Evolutionary conservation across 2,113 vertebrate genomes (phyloP).

Genomic region (Tautogolabrus adspersus): DNA sequence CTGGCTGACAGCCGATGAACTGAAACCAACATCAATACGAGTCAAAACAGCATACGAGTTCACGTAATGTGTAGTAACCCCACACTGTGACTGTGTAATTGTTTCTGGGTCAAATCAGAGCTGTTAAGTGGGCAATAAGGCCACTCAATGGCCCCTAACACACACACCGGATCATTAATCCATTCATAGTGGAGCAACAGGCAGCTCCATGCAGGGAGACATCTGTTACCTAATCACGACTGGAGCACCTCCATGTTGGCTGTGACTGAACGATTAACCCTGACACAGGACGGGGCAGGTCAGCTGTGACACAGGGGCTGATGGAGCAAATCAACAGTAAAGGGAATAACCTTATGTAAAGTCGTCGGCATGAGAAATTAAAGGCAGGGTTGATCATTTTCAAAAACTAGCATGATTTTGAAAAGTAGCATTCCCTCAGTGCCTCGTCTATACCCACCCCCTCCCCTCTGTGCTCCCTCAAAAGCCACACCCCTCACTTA

Average conservation of each 20-base stretch:
- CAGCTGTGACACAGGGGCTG: slow-evolving; percentile 7
- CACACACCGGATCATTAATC: slow-evolving; percentile 41
- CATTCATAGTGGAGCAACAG: slow-evolving; percentile 24
- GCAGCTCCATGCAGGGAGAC: slow-evolving; percentile 14
- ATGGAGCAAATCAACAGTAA: slow-evolving; percentile 19
- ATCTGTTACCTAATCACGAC: slow-evolving; percentile 53
- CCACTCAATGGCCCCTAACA: slow-evolving; percentile 67
- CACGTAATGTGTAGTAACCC: slow-evolving; percentile 12
- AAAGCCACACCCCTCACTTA: no score
- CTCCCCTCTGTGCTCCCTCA: no score
- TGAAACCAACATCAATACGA: slow-evolving; percentile 25
- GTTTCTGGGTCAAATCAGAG: slow-evolving; percentile 73
- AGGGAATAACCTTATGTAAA: not conserved
- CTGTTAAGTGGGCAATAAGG: slow-evolving; percentile 69
- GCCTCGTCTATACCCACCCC: no score
- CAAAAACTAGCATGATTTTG: no score
- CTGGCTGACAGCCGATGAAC: slow-evolving; percentile 6
- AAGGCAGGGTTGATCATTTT: no score
- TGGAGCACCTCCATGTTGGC: slow-evolving; percentile 13
- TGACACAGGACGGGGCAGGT: slow-evolving; percentile 9
- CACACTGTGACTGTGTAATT: slow-evolving; percentile 16
- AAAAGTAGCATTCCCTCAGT: no score
- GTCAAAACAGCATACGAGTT: slow-evolving; percentile 27
- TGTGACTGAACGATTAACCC: slow-evolving; percentile 20
- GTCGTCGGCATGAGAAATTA: no score